These are phyloP conservation scores for Hydropotes inermis DNA, from an alignment of 2,113 vertebrate species.

Conservation along the genomic window DNA sequence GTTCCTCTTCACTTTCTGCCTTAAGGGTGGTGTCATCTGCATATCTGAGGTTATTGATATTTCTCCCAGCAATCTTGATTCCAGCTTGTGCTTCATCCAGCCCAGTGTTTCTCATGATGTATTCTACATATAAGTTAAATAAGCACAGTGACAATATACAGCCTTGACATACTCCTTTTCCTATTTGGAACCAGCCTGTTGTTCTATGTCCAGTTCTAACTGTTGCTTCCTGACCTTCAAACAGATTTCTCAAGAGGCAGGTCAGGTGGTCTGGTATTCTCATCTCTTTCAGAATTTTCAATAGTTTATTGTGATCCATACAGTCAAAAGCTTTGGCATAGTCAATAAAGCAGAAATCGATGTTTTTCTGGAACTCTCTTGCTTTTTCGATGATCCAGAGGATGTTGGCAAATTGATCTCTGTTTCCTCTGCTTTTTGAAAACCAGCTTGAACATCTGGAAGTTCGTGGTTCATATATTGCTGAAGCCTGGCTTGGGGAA, in stretches of 20 bases:
- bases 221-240: not conserved
- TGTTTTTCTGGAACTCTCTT: too few species aligned
- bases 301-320: not conserved
- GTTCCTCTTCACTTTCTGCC: not conserved
- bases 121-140: not conserved
- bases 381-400: accelerated
- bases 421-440: not conserved
- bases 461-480: not conserved
- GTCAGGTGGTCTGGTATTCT: not conserved
- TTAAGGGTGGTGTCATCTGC: not conserved
- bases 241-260: not conserved
- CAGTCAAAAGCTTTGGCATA: not conserved
- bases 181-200: not conserved
- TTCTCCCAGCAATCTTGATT: not conserved
- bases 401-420: too few species aligned
- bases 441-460: not conserved
- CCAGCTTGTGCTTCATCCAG: not conserved
- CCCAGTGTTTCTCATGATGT: not conserved
- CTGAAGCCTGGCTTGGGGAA: not conserved
- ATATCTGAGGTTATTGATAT: not conserved
- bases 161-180: not conserved
- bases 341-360: too few species aligned
- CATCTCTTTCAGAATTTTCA: not conserved
- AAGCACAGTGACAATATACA: not conserved
- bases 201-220: not conserved